phyloP scores from a whole-genome alignment of 23 tunicate genomes.

The Styela clava region DNA sequence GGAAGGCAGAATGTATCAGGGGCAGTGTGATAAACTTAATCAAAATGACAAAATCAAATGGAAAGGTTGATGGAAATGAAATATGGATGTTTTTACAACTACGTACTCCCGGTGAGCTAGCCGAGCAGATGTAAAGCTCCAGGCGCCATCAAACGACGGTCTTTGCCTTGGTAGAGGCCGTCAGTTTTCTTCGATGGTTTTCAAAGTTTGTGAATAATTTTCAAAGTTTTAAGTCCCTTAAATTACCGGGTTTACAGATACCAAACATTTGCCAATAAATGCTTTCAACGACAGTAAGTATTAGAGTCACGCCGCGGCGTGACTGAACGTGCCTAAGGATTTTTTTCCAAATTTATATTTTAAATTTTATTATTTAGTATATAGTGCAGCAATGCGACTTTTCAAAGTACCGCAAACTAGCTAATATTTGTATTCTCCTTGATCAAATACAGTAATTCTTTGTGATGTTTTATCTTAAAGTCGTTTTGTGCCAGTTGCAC shows the following conservation, averaged over 20 bases:
- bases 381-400: not conserved
- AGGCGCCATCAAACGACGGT: not conserved
- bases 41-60: not conserved
- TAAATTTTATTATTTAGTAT: too few species aligned
- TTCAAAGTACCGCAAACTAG: not conserved
- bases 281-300: not conserved
- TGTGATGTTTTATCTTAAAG: too few species aligned
- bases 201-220: not conserved
- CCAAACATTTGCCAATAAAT: not conserved
- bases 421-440: not conserved
- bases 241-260: not conserved
- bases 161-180: not conserved
- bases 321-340: not conserved
- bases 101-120: not conserved
- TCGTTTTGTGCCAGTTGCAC: too few species aligned
- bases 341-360: not conserved
- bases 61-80: not conserved
- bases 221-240: not conserved
- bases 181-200: not conserved
- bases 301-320: slow-evolving; percentile 1
- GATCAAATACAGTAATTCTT: not conserved
- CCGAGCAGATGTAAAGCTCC: slow-evolving; percentile 5
- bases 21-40: slow-evolving; percentile 1
- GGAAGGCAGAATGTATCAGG: slow-evolving; percentile 8
- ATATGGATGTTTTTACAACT: not conserved